Base-by-base conservation (phyloP, 92 coral and sea anemone species). In the Umimayanthus chanpuru region DNA sequence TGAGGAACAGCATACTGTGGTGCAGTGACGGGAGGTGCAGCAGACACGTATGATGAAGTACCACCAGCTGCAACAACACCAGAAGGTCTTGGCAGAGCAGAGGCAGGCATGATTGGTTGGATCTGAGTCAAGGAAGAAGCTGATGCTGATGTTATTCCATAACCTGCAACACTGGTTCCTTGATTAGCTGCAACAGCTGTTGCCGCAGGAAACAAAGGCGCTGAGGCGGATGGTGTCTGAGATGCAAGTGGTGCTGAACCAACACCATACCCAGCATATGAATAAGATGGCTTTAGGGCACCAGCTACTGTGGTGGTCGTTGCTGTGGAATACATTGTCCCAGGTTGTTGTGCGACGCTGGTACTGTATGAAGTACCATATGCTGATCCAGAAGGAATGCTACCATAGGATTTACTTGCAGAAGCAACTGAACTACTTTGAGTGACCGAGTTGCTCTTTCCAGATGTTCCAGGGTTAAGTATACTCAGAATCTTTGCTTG, bases 401-500 rank as follows among this genome's bases (percentile, higher is more conserved):
- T 71, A 28, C 76, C 39, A 28, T 71, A 71, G 4, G 76, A 25
- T 28, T 71, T 71, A 71, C 76, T 71, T 28, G 76, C 76, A 71
- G 76, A 71, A 28, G 15, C 76, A 28, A 20, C 10, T 71, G 76
- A 10, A 28, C 76, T 71, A 28, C 76, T 71, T 28, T 71, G 76
- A 71, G 76, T 71, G 39, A 28, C 76, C 76, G 76, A 71, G 76
- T 2, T 28, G 40, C 76, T 71, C 76, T 71, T 71, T 71, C 38
- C 76, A 28, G 76, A 25, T 26, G 76, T 71, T 71, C 76, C 76
- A 25, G 76, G 76, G 76, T 97, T 97, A 64, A 97, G 91, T 80
- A 97, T 97, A 78, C 99, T 97, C 77, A 97, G 89, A 86, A 97
- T 97, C 89, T 97, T 97, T 30, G 99, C 99, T 91, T 97, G 99